phyloP scores from a whole-genome alignment of 2,113 vertebrate species.

The Setophaga coronata region DNA sequence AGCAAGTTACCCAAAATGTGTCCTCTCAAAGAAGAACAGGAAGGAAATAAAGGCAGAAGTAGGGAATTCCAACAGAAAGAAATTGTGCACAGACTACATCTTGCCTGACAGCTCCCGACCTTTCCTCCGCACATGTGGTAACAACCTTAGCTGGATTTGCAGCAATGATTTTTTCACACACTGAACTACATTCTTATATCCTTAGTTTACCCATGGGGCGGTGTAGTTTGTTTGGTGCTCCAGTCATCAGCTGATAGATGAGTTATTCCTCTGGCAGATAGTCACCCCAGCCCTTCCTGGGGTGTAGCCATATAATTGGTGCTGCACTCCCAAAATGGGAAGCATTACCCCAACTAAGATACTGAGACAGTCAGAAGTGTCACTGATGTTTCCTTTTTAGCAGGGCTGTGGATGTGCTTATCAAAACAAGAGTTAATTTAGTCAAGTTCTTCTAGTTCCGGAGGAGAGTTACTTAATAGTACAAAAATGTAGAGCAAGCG shows the following conservation, averaged over 20 bases:
- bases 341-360: background rate
- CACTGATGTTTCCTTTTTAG: background rate
- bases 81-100: accelerated
- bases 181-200: background rate
- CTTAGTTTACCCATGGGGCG: background rate
- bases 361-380: background rate
- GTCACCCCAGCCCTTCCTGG: background rate
- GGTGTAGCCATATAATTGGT: background rate
- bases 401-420: background rate
- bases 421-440: background rate
- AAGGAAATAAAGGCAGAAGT: background rate
- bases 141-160: background rate
- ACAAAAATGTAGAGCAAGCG: background rate
- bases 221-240: background rate
- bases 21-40: background rate
- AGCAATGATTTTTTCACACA: accelerated
- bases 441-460: background rate
- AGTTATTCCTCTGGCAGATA: background rate
- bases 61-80: background rate
- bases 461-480: background rate
- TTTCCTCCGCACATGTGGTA: background rate
- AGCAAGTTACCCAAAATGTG: background rate
- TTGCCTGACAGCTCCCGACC: background rate
- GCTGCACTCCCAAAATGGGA: background rate
- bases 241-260: background rate